Evolutionary conservation across 1,140 invertebrate species (phyloP), one percentile per base, ranked within the genome.

Genomic region (Halesus radiatus): DNA sequence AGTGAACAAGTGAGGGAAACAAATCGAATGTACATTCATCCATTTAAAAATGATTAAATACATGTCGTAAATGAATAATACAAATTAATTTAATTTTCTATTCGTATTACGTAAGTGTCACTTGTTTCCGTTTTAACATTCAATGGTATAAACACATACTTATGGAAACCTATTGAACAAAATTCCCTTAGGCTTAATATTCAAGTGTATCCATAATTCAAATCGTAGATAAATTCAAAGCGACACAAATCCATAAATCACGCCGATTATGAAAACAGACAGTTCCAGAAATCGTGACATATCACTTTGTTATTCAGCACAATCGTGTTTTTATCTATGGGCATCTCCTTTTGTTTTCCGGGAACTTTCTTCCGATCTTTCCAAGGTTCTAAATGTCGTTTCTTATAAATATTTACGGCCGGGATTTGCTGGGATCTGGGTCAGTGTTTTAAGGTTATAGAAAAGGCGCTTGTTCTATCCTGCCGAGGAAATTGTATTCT

Each of bases 311-410:
- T 66, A 16, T 66, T 66, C 16, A 20, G 23, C 26, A 10, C 26
- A 66, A 32, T 66, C 29, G n/a, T 37, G 22, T 66, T 66, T 64
- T 66, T 26, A 66, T 32, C 62, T 66, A 7, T 32, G 32, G 26
- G 22, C 22, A 26, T 66, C 22, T 45, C 26, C 22, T 66, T 66
- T 32, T 66, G 62, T 66, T 66, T 66, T 66, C 56, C 3, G 56
- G 20, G 56, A 60, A 60, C 56, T 22, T 60, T 60, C 20, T 60
- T 60, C 8, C 23, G 23, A 22, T 60, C 18, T 22, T 60, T 60
- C 56, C 56, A 32, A 66, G 22, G 26, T 72, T 50, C 68, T 72
- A 20, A 72, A 72, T 20, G 68, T 72, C 45, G 22, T 72, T 72
- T 18, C 18, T 72, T 22, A 72, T 52, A 72, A 52, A 72, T 52